A percentile compares a stretch with the other conserved stretches of the same genome.
These are phyloP conservation scores for Crossoptilon crossoptilon DNA, from an alignment of 2,797 vertebrate species.

Conservation along the genomic window DNA sequence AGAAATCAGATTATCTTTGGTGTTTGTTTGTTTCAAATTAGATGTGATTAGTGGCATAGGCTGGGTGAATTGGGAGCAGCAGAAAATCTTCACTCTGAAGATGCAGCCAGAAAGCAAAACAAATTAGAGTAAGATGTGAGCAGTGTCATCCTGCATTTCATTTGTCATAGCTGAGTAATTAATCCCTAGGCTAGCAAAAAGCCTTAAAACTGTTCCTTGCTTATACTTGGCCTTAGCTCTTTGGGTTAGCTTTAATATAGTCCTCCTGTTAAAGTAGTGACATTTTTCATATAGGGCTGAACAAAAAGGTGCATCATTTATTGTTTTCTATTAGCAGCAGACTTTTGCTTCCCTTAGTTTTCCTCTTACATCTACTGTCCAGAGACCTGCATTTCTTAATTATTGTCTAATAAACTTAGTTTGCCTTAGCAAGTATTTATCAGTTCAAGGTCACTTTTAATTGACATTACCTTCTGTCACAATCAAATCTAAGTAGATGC, in stretches of 20 bases:
- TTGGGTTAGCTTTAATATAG: not conserved
- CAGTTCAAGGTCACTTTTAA: not conserved
- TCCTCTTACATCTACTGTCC: not conserved
- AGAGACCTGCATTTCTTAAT: not conserved
- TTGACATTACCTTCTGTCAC: not conserved
- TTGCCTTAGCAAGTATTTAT: not conserved
- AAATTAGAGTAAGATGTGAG: not conserved
- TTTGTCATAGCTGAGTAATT: slow-evolving; percentile 1
- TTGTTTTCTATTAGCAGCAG: not conserved
- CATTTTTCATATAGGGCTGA: not conserved
- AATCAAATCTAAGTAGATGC: not conserved
- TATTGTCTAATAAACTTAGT: not conserved
- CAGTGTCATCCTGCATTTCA: not conserved
- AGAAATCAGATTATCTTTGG: slow-evolving; percentile 30
- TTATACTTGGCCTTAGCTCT: not conserved
- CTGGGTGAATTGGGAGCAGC: not conserved
- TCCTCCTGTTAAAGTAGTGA: not conserved
- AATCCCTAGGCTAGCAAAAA: not conserved
- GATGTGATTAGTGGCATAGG: not conserved
- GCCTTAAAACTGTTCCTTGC: not conserved
- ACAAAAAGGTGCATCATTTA: not conserved
- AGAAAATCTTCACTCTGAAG: not conserved
- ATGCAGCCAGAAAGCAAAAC: not conserved
- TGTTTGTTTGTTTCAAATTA: slow-evolving; percentile 48
- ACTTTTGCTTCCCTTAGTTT: not conserved